phyloP scores from a whole-genome alignment of 2,888 invertebrate genomes.

The Limenitis camilla region DNA sequence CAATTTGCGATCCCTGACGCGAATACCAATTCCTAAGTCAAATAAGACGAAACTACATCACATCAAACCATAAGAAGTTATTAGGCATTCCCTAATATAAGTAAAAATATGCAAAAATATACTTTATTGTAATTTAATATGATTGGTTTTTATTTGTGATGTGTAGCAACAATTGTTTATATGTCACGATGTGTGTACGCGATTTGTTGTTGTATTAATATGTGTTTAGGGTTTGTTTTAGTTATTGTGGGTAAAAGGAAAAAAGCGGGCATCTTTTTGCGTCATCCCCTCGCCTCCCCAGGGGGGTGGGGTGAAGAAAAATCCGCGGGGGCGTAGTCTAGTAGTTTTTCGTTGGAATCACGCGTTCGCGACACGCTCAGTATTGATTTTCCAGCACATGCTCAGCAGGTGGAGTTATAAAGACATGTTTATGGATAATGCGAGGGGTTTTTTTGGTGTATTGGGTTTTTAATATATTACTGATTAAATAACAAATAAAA shows the following conservation, averaged over 20 bases:
- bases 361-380: constrained; percentile 66
- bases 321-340: constrained; percentile 43
- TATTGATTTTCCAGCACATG: constrained; percentile 71
- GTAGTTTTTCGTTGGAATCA: constrained; percentile 73
- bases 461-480: neutral
- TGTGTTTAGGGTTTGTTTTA: constrained; percentile 28
- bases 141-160: constrained; percentile 28
- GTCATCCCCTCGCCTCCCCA: constrained; percentile 55
- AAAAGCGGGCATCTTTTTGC: constrained; percentile 71
- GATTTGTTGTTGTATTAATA: constrained; percentile 27
- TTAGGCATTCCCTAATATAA: constrained; percentile 62
- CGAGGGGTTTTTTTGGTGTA: neutral
- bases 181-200: constrained; percentile 33
- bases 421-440: constrained; percentile 26
- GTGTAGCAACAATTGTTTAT: constrained; percentile 56
- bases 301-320: constrained; percentile 65
- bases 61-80: constrained; percentile 73
- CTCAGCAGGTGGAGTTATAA: constrained; percentile 50
- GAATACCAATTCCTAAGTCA: constrained; percentile 40
- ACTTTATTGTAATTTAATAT: constrained; percentile 23
- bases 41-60: constrained; percentile 59
- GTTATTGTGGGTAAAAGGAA: constrained; percentile 41
- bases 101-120: constrained; percentile 22
- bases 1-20: constrained; percentile 31
- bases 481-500: too few species aligned